Base-by-base conservation (phyloP, 2,797 vertebrate genomes). In the Zenarchopterus dispar region DNA sequence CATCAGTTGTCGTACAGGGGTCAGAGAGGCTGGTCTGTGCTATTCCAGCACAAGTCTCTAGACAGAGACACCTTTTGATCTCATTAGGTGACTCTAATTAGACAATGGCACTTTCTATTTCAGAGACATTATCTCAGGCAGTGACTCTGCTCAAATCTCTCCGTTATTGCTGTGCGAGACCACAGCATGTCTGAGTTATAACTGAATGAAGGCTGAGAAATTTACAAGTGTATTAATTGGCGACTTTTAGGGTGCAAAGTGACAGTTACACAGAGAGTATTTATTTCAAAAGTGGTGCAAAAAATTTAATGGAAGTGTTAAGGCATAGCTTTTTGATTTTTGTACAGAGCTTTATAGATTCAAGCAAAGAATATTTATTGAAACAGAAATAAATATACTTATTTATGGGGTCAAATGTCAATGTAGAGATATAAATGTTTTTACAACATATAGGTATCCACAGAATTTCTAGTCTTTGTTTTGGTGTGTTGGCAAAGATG, bases 51-150 rank as follows among this genome's bases (percentile, higher is more conserved):
- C 75, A 70, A 56, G 60, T 84, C 75, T 61, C 45, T 49, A 57
- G 74, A 82, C 73, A 82, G 69, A 79, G 74, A 81, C 81, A 84
- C 73, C 61, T 71, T 73, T 59, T 81, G 77, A 81, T 88, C 82
- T 89, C 86, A 88, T 89, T 90, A 89, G 73, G 70, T 73, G 70
- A 62, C 47, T 76, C 67, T 86, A 89, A 92, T 91, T 89, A 90
- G 84, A 89, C 75, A 73, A 75, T 80, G 88, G 88, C 88, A 84
- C 84, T 88, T 92, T 88, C 70, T 65, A 87, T 92, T 88, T 78
- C 67, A 75, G 78, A 78, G 82, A 77, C 77, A 59, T 60, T 70
- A 62, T 80, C 63, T 81, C 70, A 81, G 62, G 41, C 58, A 65
- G 51, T 75, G 66, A 81, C 82, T 84, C 62, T 67, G 39, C 69